These are phyloP conservation scores for Keiferia lycopersicella DNA, from an alignment of 2,888 invertebrate genomes.

Conservation along the genomic window DNA sequence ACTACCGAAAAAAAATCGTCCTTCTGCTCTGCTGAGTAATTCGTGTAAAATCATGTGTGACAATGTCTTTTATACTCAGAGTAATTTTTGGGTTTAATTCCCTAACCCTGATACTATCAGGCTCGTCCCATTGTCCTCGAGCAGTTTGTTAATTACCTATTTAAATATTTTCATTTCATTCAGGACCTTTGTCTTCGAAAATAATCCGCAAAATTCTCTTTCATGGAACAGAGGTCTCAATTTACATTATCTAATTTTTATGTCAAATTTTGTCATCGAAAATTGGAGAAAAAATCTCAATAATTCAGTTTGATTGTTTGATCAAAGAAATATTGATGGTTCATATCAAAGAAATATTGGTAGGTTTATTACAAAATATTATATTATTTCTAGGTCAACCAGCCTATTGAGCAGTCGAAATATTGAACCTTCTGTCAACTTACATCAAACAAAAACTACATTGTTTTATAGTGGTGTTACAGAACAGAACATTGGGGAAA, in stretches of 20 bases:
- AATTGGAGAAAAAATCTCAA: background rate
- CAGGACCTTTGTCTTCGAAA: background rate
- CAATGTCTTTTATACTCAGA: background rate
- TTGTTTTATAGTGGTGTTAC: too few species aligned
- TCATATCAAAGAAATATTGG: background rate
- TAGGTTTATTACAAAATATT: too few species aligned
- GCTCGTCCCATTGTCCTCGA: background rate
- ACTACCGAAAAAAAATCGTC: too few species aligned
- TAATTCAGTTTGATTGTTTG: background rate
- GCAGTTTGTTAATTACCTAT: conserved; percentile 10
- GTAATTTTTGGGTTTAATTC: background rate
- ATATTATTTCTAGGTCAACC: too few species aligned
- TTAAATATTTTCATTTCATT: conserved; percentile 13
- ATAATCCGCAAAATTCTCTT: background rate
- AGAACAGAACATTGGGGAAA: too few species aligned
- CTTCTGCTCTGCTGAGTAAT: too few species aligned
- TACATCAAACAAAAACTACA: too few species aligned
- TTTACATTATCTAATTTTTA: conserved; percentile 13
- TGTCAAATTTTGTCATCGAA: background rate
- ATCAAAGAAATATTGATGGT: background rate
- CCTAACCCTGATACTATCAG: background rate
- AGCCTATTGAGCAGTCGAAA: too few species aligned
- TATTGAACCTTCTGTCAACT: too few species aligned
- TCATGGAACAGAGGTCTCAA: background rate
- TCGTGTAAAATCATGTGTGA: background rate